A percentile compares a stretch with the other conserved stretches of the same genome.
These are phyloP conservation scores for Nipponia nippon DNA, from an alignment of 2,113 vertebrate genomes.

Conservation along the genomic window DNA sequence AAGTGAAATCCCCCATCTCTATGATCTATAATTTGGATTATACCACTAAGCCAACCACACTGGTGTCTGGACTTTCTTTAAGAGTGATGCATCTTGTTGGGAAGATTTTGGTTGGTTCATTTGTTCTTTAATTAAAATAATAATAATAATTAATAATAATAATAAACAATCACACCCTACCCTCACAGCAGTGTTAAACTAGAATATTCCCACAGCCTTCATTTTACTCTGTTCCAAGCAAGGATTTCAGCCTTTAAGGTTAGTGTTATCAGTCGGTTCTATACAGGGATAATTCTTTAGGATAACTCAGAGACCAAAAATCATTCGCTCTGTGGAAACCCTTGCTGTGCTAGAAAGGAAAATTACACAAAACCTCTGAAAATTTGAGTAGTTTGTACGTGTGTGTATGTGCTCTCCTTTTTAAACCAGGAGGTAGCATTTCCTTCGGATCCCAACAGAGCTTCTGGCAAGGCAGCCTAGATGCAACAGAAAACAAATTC, in stretches of 20 bases:
- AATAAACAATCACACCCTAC: neutral
- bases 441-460: neutral
- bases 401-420: no score
- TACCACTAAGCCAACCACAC: neutral
- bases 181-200: neutral
- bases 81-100: neutral
- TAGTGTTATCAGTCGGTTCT: neutral
- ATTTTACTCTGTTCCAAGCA: neutral
- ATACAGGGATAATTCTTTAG: neutral
- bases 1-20: neutral
- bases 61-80: neutral
- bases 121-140: neutral
- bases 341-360: neutral
- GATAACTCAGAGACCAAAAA: neutral
- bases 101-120: neutral
- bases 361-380: neutral
- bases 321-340: neutral
- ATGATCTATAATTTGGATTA: neutral
- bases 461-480: neutral
- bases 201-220: neutral
- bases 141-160: neutral
- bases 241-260: neutral
- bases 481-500: neutral
- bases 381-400: neutral
- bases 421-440: neutral